phyloP scores from a whole-genome alignment of 1,140 invertebrate genomes.

The Octopus sinensis region DNA sequence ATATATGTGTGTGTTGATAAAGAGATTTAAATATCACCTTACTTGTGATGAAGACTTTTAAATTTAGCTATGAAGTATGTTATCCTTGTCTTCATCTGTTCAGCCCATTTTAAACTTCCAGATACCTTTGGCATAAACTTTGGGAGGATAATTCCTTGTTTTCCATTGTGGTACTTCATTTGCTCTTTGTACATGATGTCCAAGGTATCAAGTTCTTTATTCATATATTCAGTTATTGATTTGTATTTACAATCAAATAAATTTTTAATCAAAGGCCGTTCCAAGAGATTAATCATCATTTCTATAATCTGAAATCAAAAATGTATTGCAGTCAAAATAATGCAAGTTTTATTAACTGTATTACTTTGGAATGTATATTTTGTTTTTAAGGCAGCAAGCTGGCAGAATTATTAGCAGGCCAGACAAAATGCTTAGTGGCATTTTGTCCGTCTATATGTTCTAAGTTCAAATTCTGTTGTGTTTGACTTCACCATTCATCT shows the following conservation, averaged over 20 bases:
- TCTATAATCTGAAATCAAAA: constrained; percentile 37
- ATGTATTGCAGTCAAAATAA: not conserved
- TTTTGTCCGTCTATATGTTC: too few relatives aligned
- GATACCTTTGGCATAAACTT: constrained; percentile 75
- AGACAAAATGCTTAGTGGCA: too few relatives aligned
- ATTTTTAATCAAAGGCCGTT: constrained; percentile 77
- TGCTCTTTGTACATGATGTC: constrained; percentile 43
- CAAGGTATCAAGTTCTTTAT: constrained; percentile 66
- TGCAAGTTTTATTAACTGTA: too few relatives aligned
- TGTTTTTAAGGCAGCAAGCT: too few relatives aligned
- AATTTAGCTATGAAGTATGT: constrained; percentile 63
- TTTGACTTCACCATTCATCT: too few relatives aligned
- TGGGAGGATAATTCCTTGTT: constrained; percentile 61
- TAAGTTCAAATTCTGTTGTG: too few relatives aligned
- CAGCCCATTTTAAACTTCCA: constrained; percentile 74
- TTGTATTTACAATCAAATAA: constrained; percentile 78
- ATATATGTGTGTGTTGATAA: too few relatives aligned
- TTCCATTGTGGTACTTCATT: constrained; percentile 22
- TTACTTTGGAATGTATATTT: not conserved
- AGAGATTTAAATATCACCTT: not conserved
- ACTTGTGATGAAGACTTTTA: constrained; percentile 35
- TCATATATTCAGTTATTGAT: constrained; percentile 72
- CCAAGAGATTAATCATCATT: constrained; percentile 77
- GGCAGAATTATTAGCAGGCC: too few relatives aligned
- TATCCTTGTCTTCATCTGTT: constrained; percentile 71